phyloP scores from a whole-genome alignment of 2,113 vertebrate species.

The Actinemys pallida region DNA sequence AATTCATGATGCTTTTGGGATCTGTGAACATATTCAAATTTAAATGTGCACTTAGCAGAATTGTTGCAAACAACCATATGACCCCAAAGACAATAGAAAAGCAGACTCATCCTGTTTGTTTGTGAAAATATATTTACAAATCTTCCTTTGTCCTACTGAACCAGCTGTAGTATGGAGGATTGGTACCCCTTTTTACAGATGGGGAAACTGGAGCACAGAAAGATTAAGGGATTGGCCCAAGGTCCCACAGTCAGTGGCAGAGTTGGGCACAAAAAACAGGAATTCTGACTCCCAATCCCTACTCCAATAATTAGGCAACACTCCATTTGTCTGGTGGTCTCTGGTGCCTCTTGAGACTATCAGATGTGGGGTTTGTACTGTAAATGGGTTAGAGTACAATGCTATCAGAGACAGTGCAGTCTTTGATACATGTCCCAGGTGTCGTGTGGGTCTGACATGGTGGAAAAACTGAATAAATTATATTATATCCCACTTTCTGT shows the following conservation, averaged over 20 bases:
- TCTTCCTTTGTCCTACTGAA: not conserved
- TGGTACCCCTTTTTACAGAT: not conserved
- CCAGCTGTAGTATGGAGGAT: not conserved
- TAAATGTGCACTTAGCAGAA: not conserved
- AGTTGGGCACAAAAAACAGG: not conserved
- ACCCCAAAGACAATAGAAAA: not conserved
- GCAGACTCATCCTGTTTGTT: not conserved
- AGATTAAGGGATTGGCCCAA: not conserved
- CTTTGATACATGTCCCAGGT: not conserved
- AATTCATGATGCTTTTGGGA: not conserved
- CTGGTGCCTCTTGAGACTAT: not conserved
- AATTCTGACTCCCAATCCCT: not conserved
- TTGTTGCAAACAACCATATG: not conserved
- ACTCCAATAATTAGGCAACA: not conserved
- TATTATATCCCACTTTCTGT: not conserved
- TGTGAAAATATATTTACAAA: not conserved
- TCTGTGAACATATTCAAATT: fast-evolving
- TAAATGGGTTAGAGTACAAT: conserved; percentile 20
- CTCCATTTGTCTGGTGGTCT: not conserved
- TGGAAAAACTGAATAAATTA: not conserved
- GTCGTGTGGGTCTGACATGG: not conserved
- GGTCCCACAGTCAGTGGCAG: not conserved
- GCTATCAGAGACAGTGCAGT: not conserved
- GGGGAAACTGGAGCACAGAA: not conserved
- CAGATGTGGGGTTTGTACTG: not conserved